Base-by-base conservation (phyloP, 2,888 invertebrate species). In the Copidosoma aretas region DNA sequence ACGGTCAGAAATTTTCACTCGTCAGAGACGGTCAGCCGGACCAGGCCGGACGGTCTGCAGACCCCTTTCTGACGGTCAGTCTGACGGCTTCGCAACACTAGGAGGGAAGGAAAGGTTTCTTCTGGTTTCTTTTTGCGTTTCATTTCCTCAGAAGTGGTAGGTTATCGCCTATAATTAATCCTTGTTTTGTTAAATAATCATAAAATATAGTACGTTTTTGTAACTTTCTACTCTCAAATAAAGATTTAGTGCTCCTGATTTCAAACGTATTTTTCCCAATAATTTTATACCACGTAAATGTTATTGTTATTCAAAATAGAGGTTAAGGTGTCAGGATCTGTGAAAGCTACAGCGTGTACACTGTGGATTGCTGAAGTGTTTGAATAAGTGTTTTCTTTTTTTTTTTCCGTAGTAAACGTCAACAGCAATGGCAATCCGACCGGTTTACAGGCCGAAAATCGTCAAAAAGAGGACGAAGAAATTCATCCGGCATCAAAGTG, bases 401-500 rank as follows among this genome's bases (percentile, higher is more conserved):
- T 74, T 71, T 60, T 75, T 62, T 79, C n/a, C 80, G 54, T 74
- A 80, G 80, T 73, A 68, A 67, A 69, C 65, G 56, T 65, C 70
- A 81, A 80, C 84, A 91, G 88, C 86, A 46, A 93, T 93, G 93
- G 93, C 95, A 83, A 94, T 94, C 84, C 89, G 93, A 86, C 95
- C 96, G 78, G 92, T 93, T 73, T 93, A 93, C 83, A 91, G 93
- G 84, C 93, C 94, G 43, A 91, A 89, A 82, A 95, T 97, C 84
- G 91, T 97, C 76, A 98, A 99, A 88, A 99, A 99, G 89, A 91
- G 98, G 86, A 94, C 95, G 79, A 98, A 98, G 89, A 95, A 94
- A 86, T 99, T 99, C 86, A 97, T 94, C 81, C 92, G 99, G 76
- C 98, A 99, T 86, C 98, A 99, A 86, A 96, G 96, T 82, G 98